phyloP scores from a whole-genome alignment of 2,888 invertebrate genomes.

The Brassicogethes aeneus region DNA sequence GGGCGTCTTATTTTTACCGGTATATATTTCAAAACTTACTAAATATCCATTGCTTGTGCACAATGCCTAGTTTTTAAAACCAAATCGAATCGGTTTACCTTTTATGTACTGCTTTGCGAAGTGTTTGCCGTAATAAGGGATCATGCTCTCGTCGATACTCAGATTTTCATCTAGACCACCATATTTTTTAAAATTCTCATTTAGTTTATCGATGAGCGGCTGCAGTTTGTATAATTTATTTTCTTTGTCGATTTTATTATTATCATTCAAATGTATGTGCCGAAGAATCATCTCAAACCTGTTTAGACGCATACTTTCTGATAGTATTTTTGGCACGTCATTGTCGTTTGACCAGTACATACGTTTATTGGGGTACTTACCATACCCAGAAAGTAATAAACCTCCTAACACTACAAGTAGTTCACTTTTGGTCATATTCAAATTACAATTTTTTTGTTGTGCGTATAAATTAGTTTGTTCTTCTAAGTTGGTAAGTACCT shows the following conservation, averaged over 20 bases:
- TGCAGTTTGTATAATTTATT: conserved; percentile 14
- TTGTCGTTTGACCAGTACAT: conserved; percentile 6
- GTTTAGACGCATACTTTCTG: conserved; percentile 5
- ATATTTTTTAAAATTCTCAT: conserved; percentile 10
- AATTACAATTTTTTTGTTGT: conserved; percentile 11
- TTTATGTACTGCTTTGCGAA: conserved; percentile 17
- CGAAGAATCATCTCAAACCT: conserved; percentile 4
- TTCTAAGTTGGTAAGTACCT: conserved; percentile 6
- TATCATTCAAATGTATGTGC: conserved; percentile 4
- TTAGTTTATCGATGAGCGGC: conserved; percentile 11
- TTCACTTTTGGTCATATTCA: conserved; percentile 8
- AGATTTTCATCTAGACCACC: conserved; percentile 14
- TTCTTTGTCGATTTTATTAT: conserved; percentile 4
- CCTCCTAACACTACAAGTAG: conserved; percentile 5
- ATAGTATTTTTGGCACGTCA: conserved; percentile 7
- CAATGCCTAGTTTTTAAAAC: conserved; percentile 18
- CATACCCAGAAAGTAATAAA: conserved; percentile 7
- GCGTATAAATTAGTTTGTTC: conserved; percentile 10
- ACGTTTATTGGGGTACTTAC: conserved; percentile 5
- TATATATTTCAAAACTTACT: conserved; percentile 19
- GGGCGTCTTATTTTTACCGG: conserved; percentile 13
- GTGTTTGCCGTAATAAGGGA: conserved; percentile 16
- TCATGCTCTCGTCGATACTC: too few species aligned
- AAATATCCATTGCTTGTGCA: conserved; percentile 18
- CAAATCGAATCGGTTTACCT: conserved; percentile 17